Evolutionary conservation across 1,140 invertebrate genomes (phyloP).

Genomic region (Bombus pyrosoma): DNA sequence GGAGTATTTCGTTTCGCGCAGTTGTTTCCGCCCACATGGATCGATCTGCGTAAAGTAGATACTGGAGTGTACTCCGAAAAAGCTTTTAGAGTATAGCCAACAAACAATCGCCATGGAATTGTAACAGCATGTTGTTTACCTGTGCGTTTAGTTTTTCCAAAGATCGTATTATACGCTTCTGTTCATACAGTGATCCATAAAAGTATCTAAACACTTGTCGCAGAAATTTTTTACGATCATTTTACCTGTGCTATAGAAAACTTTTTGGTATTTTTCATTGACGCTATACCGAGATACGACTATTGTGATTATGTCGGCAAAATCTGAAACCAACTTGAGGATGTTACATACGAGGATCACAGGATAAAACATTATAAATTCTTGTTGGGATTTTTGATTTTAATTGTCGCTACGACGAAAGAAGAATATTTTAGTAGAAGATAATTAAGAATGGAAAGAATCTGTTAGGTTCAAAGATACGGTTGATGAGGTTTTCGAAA

Average conservation of each 20-base stretch:
- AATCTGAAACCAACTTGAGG: too few species aligned
- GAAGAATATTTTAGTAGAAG: too few species aligned
- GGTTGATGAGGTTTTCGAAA: too few species aligned
- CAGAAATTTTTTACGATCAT: too few species aligned
- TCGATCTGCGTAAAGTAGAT: conserved; percentile 52
- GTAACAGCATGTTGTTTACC: conserved; percentile 5
- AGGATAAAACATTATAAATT: too few species aligned
- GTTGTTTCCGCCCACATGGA: conserved; percentile 39
- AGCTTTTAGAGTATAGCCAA: not conserved
- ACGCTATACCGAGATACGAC: not conserved
- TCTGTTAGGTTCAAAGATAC: too few species aligned
- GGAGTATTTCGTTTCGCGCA: conserved; percentile 28
- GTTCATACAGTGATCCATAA: not conserved
- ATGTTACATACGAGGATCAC: too few species aligned
- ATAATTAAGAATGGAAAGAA: too few species aligned
- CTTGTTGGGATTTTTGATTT: not conserved
- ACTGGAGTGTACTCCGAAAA: conserved; percentile 6
- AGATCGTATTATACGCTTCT: not conserved
- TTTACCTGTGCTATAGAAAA: not conserved
- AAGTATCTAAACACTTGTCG: too few species aligned
- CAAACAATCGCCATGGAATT: conserved; percentile 17
- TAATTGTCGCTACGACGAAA: too few species aligned
- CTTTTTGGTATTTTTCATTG: not conserved
- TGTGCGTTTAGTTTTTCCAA: not conserved
- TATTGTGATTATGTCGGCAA: too few species aligned